phyloP scores from a whole-genome alignment of 2,113 vertebrate genomes.

The Mirounga angustirostris region DNA sequence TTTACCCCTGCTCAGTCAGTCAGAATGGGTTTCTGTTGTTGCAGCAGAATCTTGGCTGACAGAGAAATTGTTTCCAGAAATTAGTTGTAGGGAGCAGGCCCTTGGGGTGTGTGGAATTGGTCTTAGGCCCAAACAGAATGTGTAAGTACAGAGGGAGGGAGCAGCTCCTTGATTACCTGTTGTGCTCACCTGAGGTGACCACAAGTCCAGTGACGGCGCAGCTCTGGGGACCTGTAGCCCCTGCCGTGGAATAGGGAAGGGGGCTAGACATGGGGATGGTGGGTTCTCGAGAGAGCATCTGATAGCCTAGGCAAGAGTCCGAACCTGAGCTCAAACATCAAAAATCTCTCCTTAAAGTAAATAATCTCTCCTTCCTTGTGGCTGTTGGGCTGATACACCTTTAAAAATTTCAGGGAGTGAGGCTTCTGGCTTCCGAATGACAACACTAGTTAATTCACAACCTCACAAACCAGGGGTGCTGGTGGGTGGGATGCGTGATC shows the following conservation, averaged over 20 bases:
- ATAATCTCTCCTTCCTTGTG: neutral
- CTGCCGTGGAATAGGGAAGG: neutral
- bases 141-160: neutral
- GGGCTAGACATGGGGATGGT: fast-evolving
- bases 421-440: neutral
- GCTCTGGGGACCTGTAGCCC: neutral
- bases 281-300: neutral
- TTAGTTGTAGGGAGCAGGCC: constrained; percentile 54
- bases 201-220: fast-evolving
- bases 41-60: constrained; percentile 61
- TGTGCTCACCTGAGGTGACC: neutral
- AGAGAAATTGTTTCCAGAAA: constrained; percentile 74
- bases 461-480: neutral
- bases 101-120: constrained; percentile 16
- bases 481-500: neutral
- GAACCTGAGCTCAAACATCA: neutral
- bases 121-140: constrained; percentile 47
- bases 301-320: neutral
- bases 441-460: neutral
- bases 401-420: neutral
- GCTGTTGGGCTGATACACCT: neutral
- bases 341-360: neutral
- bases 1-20: neutral
- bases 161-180: neutral
- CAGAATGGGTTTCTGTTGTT: constrained; percentile 70